A percentile compares a stretch with the other conserved stretches of the same genome.
Conservation (phyloP, 2,113 vertebrate genomes). For the Eulemur macaco region DNA sequence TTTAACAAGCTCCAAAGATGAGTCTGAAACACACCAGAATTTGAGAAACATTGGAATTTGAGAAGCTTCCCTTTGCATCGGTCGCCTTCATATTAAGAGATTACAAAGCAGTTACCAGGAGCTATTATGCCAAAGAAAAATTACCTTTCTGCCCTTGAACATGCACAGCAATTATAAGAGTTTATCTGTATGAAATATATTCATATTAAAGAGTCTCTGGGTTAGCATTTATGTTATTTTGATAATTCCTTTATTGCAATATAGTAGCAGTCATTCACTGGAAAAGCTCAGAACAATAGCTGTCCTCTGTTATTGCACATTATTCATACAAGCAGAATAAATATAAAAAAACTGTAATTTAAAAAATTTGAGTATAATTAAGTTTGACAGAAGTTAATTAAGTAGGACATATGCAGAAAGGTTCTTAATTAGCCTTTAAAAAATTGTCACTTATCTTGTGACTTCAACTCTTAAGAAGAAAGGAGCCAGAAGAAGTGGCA, state of each 20-base stretch:
- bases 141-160: constrained; percentile 25
- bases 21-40: neutral
- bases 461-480: constrained; percentile 58
- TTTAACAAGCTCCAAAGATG: neutral
- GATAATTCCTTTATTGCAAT: constrained; percentile 52
- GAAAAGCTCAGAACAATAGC: constrained; percentile 48
- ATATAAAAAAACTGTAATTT: constrained; percentile 52
- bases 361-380: constrained; percentile 60
- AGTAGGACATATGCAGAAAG: constrained; percentile 63
- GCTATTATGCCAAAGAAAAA: constrained; percentile 51
- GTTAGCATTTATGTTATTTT: constrained; percentile 57
- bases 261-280: constrained; percentile 25
- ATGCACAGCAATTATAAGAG: constrained; percentile 36
- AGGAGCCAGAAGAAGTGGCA: neutral
- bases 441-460: constrained; percentile 66
- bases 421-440: constrained; percentile 74
- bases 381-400: constrained; percentile 74
- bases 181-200: constrained; percentile 50
- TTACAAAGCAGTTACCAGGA: neutral
- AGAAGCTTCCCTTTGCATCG: neutral
- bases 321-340: constrained; percentile 57
- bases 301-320: constrained; percentile 53
- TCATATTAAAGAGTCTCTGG: constrained; percentile 25
- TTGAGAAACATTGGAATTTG: neutral
- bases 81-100: constrained; percentile 29